phyloP scores from a whole-genome alignment of 2,888 invertebrate species.

The Diarsia dahlii region DNA sequence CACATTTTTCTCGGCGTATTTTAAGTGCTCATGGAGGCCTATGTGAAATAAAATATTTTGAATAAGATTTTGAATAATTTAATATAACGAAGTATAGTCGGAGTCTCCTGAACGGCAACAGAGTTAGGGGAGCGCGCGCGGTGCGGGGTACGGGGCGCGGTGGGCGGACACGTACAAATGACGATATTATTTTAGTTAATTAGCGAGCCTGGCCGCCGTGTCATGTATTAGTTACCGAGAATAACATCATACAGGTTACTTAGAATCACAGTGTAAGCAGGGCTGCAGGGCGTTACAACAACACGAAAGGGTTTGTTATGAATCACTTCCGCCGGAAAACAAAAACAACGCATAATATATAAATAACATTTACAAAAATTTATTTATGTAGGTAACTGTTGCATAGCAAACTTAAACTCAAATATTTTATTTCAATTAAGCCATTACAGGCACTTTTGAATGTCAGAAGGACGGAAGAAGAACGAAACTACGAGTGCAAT shows the following conservation, averaged over 20 bases:
- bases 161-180: conserved; percentile 56
- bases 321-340: conserved; percentile 13
- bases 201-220: conserved; percentile 32
- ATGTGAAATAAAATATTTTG: too few relatives aligned
- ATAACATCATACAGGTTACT: conserved; percentile 1
- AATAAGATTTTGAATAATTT: too few relatives aligned
- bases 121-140: not conserved
- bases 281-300: conserved; percentile 8
- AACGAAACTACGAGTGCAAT: too few relatives aligned
- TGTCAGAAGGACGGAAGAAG: too few relatives aligned
- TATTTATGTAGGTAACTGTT: not conserved
- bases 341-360: not conserved
- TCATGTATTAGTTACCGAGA: conserved; percentile 33
- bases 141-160: not conserved
- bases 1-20: too few relatives aligned
- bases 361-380: too few relatives aligned
- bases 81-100: conserved; percentile 11
- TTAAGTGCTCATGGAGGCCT: too few relatives aligned
- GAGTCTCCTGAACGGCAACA: not conserved
- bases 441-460: too few relatives aligned
- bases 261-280: not conserved
- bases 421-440: too few relatives aligned
- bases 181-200: conserved; percentile 61
- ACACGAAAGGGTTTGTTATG: conserved; percentile 2
- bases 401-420: too few relatives aligned